phyloP scores from a whole-genome alignment of 2,888 invertebrate species.

The Maniola hyperantus region DNA sequence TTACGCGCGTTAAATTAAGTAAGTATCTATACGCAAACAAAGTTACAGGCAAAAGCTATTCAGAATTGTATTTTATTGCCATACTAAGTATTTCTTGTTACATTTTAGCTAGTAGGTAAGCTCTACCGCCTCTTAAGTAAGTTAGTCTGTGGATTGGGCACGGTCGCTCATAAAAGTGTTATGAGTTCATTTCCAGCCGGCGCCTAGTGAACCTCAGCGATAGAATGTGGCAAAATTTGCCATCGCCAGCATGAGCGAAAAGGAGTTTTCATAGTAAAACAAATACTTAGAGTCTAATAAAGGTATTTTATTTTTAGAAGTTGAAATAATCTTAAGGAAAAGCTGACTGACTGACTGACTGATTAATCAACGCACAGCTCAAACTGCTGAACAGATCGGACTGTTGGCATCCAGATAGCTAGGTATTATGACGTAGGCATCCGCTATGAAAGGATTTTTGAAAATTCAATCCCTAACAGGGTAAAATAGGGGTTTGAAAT shows the following conservation, averaged over 20 bases:
- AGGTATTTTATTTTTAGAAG: not conserved
- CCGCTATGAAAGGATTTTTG: no score
- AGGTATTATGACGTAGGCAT: no score
- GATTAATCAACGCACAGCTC: no score
- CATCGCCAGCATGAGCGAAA: conserved; percentile 38
- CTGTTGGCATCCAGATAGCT: no score
- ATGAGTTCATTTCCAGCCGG: conserved; percentile 71
- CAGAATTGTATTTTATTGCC: not conserved
- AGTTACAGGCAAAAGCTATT: not conserved
- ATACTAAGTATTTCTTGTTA: not conserved
- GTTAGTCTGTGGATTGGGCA: conserved; percentile 40
- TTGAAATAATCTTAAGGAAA: no score
- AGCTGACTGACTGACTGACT: no score
- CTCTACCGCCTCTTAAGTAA: conserved; percentile 21
- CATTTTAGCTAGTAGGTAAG: conserved; percentile 13
- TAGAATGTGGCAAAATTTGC: conserved; percentile 43
- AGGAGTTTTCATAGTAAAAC: conserved; percentile 31
- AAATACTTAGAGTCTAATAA: not conserved
- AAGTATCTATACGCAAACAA: no score
- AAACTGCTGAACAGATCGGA: no score
- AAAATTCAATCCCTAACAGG: no score
- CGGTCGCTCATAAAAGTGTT: conserved; percentile 72
- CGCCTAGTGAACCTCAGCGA: conserved; percentile 42
- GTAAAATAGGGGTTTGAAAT: no score
- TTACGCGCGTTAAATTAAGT: no score